Evolutionary conservation across 1,140 invertebrate genomes (phyloP), one percentile per base, ranked within the genome.

Genomic region (Tetragonula clypearis): DNA sequence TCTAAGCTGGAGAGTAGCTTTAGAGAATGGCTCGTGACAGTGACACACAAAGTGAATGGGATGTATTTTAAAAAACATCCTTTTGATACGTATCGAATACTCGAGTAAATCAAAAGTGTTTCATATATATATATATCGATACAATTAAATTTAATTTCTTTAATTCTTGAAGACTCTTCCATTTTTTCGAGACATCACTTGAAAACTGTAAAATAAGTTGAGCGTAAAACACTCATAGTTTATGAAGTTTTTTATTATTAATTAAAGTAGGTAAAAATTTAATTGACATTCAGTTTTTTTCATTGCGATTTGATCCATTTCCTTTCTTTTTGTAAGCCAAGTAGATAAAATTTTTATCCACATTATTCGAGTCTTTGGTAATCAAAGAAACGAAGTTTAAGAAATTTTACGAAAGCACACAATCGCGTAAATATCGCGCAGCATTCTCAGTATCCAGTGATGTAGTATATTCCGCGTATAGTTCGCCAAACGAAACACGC

Each of bases 21-120:
- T 74, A 80, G 53, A 81, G 73, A 85, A 85, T 81, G 78, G 81
- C 74, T 30, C 60, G 78, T 49, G 84, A 68, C 78, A 74, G 83
- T 41, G 49, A 30, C 21, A 65, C 30, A 56, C 71, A 74, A 80
- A 73, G 35, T 35, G 35, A 35, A 35, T 35, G 35, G 35, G 35
- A 35, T 3, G 1, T n/a, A 53, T 23, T 56, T 19, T 30, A 30
- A 30, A 58, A 77, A 56, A 62, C 62, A n/a, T 82, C 6, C 79
- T 55, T 73, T 41, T 55, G 56, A 41, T 19, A 49, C 30, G n/a
- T 26, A 35, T 49, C 68, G 11, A n/a, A 14, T 58, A 55, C 30
- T 2, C n/a, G 12, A 17, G 4, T 8, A 35, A 23, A 68, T 68
- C 30, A 30, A 8, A 30, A 35, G 26, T 35, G 11, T 17, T 17